A percentile compares a stretch with the other conserved stretches of the same genome.
Evolutionary conservation across 1,140 invertebrate species (phyloP).

Genomic region (Octopus bimaculoides): DNA sequence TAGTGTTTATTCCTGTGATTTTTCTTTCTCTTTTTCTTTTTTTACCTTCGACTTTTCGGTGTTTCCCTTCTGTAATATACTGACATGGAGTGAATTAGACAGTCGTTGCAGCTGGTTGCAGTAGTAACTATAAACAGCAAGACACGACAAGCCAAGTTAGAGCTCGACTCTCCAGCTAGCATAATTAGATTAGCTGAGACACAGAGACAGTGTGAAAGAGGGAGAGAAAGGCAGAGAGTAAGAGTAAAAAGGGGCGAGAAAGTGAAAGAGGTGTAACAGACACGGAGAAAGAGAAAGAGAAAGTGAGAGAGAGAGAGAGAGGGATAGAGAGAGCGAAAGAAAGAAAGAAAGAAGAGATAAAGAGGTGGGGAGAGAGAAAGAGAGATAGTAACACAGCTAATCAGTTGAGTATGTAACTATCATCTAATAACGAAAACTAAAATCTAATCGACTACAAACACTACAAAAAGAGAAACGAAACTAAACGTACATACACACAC

Average conservation of each 20-base stretch:
- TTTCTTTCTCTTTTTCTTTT: too few species aligned
- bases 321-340: background rate
- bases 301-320: background rate
- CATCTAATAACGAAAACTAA: background rate
- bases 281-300: background rate
- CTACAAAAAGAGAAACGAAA: background rate
- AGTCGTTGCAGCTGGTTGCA: too few species aligned
- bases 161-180: too few species aligned
- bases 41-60: too few species aligned
- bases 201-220: background rate
- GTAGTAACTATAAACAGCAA: too few species aligned
- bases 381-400: background rate
- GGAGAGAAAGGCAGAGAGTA: conserved; percentile 1
- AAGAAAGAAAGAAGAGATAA: too few species aligned
- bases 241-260: background rate
- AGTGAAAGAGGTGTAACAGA: background rate
- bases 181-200: too few species aligned
- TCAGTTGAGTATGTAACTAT: background rate
- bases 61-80: too few species aligned
- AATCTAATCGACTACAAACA: background rate
- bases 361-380: background rate
- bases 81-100: too few species aligned
- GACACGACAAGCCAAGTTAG: too few species aligned
- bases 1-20: too few species aligned
- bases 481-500: background rate